These are phyloP conservation scores for Ellobius talpinus DNA, from an alignment of 2,113 vertebrate genomes.

Conservation along the genomic window DNA sequence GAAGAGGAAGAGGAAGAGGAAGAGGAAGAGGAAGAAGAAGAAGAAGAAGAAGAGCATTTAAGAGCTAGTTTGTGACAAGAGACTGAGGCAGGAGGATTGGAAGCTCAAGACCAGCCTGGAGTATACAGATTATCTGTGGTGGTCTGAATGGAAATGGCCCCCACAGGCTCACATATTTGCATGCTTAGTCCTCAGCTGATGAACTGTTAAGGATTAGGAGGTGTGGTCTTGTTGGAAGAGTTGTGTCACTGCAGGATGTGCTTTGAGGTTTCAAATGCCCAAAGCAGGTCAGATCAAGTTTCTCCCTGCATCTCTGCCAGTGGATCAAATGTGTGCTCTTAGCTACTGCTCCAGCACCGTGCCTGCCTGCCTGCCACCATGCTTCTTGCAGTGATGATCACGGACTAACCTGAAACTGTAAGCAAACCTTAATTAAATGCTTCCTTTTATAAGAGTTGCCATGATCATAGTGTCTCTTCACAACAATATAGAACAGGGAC, in stretches of 20 bases:
- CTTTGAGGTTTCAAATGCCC: not conserved
- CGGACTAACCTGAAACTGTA: not conserved
- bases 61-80: not conserved
- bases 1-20: no score
- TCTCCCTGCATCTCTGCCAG: not conserved
- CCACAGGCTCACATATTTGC: not conserved
- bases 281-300: not conserved
- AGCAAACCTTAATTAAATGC: not conserved
- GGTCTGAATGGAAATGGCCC: no score
- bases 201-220: not conserved
- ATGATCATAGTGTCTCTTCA: not conserved
- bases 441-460: not conserved
- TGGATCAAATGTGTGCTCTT: not conserved
- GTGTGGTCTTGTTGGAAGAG: not conserved
- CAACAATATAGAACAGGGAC: not conserved
- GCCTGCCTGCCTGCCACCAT: not conserved
- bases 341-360: not conserved
- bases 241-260: not conserved
- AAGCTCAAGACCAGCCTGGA: no score
- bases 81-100: not conserved
- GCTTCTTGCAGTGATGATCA: no score
- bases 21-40: rapidly evolving
- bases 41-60: not conserved
- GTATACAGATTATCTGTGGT: not conserved
- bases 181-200: no score